Base-by-base conservation (phyloP, 2,113 vertebrate species). In the Neolamprologus ventralis region DNA sequence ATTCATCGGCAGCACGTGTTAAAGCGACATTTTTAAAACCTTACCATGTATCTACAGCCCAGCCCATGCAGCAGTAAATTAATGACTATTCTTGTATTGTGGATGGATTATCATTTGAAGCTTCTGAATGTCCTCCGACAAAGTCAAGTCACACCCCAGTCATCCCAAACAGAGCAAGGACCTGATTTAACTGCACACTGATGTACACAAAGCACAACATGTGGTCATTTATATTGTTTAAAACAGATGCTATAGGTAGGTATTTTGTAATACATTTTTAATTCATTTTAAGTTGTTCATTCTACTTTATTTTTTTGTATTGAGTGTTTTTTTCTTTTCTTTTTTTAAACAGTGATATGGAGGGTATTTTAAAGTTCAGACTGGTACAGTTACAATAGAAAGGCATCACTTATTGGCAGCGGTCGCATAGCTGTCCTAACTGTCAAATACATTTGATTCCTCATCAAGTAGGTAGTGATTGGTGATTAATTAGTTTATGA, bases 381-480 rank as follows among this genome's bases (percentile, higher is more conserved):
- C 28, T 19, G 0, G 58, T 63, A 63, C 3, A 33, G 28, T 63
- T 63, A 33, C 8, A 63, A 63, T 63, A 63, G 58, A 60, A 60
- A 33, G 57, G 57, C 16, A 0, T 60, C 16, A 19, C 9, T 63
- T 19, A 1, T 0, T 60, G 1, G 58, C 4, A 63, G 16, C 16
- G 0, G 16, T 19, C 5, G 26, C 26, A 33, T 63, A 63, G 28
- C 0, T 33, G 16, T 19, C 58, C 1, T 19, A 63, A 63, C 58
- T 63, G 9, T 33, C 26, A 35, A 35, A 63, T 63, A 19, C 31
- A 19, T 7, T 3, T 0, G 4, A 19, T 19, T 0, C 2, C 0
- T 33, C 16, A 63, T 35, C 58, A 35, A 11, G 58, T 33, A 1
- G 58, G 58, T 63, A 63, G 16, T 63, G 58, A 63, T 31, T 63